phyloP scores from a whole-genome alignment of 2,888 invertebrate species.

The Hesperia comma region DNA sequence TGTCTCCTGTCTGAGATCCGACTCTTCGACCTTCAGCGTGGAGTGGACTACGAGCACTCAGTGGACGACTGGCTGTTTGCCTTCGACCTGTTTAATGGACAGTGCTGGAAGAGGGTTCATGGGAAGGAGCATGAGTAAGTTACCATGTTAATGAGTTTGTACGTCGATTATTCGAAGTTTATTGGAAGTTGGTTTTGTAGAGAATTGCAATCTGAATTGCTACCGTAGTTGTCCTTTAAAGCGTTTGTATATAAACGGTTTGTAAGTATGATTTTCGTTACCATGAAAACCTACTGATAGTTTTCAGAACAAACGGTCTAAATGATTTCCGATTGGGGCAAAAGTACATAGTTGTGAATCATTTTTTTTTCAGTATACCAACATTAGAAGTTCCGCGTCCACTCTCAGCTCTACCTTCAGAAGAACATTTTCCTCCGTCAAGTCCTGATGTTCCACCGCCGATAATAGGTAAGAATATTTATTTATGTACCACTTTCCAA shows the following conservation, averaged over 20 bases:
- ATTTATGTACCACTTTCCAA: too few species aligned
- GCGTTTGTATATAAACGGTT: too few species aligned
- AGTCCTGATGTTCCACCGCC: conserved; percentile 53
- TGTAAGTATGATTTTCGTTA: too few species aligned
- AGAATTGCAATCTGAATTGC: too few species aligned
- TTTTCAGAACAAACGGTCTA: too few species aligned
- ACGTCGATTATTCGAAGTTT: too few species aligned
- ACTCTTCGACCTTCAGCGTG: conserved; percentile 88
- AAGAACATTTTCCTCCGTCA: conserved; percentile 45
- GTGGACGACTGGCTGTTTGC: conserved; percentile 89
- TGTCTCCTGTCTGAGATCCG: conserved; percentile 91
- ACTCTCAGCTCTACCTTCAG: conserved; percentile 47
- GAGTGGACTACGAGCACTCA: conserved; percentile 89
- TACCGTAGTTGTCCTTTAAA: too few species aligned
- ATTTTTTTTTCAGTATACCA: conserved; percentile 60
- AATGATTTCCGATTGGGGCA: neutral
- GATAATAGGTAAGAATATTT: conserved; percentile 49
- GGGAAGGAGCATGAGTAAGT: conserved; percentile 66
- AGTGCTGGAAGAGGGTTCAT: conserved; percentile 82
- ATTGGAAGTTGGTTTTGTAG: too few species aligned
- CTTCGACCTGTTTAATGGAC: conserved; percentile 90
- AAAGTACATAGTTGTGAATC: too few species aligned
- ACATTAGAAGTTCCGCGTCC: conserved; percentile 66
- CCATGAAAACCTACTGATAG: too few species aligned
- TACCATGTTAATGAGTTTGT: too few species aligned